A percentile compares a stretch with the other conserved stretches of the same genome.
phyloP scores from a whole-genome alignment of 1,140 invertebrate species.

The Bombus sibiricus region DNA sequence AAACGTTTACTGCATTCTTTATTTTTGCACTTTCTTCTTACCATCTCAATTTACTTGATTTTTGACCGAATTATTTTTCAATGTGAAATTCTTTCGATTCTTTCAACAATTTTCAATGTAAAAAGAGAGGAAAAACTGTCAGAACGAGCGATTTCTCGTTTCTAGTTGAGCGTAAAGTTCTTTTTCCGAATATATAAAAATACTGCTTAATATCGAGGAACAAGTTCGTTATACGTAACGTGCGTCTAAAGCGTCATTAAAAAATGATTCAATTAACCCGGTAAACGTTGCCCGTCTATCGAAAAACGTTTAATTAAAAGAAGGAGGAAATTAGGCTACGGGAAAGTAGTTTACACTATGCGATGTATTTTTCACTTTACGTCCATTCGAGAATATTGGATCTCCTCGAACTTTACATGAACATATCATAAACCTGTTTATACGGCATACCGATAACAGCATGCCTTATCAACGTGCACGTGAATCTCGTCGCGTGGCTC shows the following conservation, averaged over 20 bases:
- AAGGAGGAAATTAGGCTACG: neutral
- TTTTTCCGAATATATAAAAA: no score
- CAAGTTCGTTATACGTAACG: neutral
- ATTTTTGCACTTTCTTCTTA: neutral
- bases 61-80: neutral
- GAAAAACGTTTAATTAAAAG: slow-evolving; percentile 7
- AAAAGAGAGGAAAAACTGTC: no score
- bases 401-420: neutral
- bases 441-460: slow-evolving; percentile 2
- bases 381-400: slow-evolving; percentile 25
- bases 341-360: neutral
- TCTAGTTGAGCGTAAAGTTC: no score
- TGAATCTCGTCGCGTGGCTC: neutral
- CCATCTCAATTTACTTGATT: neutral
- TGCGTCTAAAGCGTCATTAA: neutral
- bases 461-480: neutral
- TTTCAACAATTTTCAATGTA: no score
- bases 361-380: neutral
- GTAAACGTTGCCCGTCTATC: neutral
- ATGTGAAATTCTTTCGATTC: neutral
- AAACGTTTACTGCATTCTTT: no score
- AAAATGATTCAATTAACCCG: neutral
- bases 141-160: no score
- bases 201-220: no score
- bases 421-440: slow-evolving; percentile 25